Evolutionary conservation across 2,113 vertebrate species (phyloP).

Genomic region (Mastomys coucha): DNA sequence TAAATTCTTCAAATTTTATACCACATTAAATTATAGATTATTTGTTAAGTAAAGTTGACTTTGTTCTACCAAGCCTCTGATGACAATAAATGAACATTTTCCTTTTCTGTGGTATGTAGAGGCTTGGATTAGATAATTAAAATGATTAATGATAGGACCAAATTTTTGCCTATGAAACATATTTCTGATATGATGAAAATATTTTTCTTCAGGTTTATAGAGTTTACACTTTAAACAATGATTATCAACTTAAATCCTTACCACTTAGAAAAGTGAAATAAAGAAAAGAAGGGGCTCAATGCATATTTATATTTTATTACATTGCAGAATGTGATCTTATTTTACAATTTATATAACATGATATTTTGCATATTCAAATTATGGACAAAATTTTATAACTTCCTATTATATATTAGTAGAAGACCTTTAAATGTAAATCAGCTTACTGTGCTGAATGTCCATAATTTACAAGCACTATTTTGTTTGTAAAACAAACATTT

Average conservation of each 20-base stretch:
- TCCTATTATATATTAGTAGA: not conserved
- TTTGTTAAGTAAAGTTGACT: not conserved
- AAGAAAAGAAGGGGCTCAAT: not conserved
- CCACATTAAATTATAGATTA: not conserved
- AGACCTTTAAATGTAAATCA: not conserved
- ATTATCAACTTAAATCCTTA: not conserved
- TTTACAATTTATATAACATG: not conserved
- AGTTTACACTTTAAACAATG: not conserved
- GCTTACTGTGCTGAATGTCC: not conserved
- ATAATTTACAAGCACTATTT: not conserved
- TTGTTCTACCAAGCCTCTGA: rapidly evolving
- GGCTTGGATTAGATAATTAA: not conserved
- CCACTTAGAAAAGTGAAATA: not conserved
- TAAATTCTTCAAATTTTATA: not conserved
- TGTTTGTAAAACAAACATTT: not conserved
- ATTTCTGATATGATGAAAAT: not conserved
- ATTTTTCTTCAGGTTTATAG: not conserved
- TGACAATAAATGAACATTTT: not conserved
- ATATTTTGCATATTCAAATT: not conserved
- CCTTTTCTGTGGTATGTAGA: rapidly evolving
- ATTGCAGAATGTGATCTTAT: not conserved
- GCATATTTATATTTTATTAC: not conserved
- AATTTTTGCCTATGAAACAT: not conserved
- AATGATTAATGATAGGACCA: rapidly evolving
- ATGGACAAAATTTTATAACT: not conserved